phyloP scores from a whole-genome alignment of 2,797 vertebrate species.

The Cetoscarus ocellatus region DNA sequence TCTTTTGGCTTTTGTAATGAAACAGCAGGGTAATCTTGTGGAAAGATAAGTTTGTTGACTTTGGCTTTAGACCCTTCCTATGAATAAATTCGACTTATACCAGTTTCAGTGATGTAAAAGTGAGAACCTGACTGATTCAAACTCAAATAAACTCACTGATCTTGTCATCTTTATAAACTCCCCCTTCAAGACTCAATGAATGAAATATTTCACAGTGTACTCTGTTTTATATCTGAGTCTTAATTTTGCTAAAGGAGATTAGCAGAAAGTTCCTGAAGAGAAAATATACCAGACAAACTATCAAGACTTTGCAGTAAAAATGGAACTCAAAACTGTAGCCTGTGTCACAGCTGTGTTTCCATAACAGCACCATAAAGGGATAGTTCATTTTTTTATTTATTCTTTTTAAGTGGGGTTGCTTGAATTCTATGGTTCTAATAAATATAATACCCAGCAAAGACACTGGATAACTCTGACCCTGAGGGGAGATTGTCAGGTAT shows the following conservation, averaged over 20 bases:
- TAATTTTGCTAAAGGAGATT: conserved; percentile 14
- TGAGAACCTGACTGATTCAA: conserved; percentile 8
- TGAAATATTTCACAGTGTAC: conserved; percentile 33
- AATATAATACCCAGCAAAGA: too few relatives aligned
- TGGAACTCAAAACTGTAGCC: background rate
- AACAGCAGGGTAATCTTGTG: conserved; percentile 32
- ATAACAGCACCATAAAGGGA: too few relatives aligned
- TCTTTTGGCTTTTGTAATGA: conserved; percentile 30
- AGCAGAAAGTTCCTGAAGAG: conserved; percentile 13
- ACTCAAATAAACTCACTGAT: conserved; percentile 23
- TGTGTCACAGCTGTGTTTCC: too few relatives aligned
- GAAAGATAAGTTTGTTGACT: conserved; percentile 18
- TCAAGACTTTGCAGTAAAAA: conserved; percentile 8
- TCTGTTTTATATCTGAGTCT: conserved; percentile 10
- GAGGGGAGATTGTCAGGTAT: too few relatives aligned
- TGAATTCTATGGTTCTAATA: too few relatives aligned
- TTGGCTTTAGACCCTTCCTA: conserved; percentile 9
- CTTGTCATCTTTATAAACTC: conserved; percentile 15
- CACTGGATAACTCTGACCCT: too few relatives aligned
- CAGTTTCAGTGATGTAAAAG: conserved; percentile 3
- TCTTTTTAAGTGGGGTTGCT: too few relatives aligned
- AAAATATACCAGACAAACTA: conserved; percentile 14
- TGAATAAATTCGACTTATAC: conserved; percentile 10
- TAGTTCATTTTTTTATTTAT: too few relatives aligned
- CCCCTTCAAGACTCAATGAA: conserved; percentile 22